Base-by-base conservation (phyloP, 2,888 invertebrate genomes). In the Dasypolia templi region DNA sequence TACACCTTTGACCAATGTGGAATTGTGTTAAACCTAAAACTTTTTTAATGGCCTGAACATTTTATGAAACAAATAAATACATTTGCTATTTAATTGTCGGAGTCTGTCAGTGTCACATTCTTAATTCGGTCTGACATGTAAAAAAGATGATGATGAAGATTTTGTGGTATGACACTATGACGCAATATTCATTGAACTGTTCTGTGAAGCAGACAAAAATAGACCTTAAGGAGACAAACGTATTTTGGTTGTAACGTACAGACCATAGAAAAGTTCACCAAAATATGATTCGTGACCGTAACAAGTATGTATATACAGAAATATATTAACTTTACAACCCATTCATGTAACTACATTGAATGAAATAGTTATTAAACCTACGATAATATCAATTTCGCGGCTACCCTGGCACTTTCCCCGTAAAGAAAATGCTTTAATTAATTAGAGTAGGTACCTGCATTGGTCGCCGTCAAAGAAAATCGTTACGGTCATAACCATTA, bases 401-500 rank as follows among this genome's bases (percentile, higher is more conserved):
- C n/a, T n/a, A n/a, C n/a, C n/a, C n/a, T n/a, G n/a, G n/a, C n/a
- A n/a, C n/a, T n/a, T n/a, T n/a, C n/a, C n/a, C n/a, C n/a, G n/a
- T n/a, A 42, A 55, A 61, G 63, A 56, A 69, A 72, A 29, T 51
- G 19, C 61, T 42, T 29, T 71, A n/a, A 77, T 85, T 86, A 73
- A 88, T 88, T 82, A 84, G 67, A 83, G 72, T 84, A 42, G 22
- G n/a, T 12, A 26, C 26, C 11, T 39, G 73, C 58, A 68, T 72
- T 56, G 42, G 70, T 46, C 44, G 74, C 53, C 56, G n/a, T 84
- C 84, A 85, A 86, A 88, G 80, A 79, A 85, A 89, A 87, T 86
- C 88, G 86, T 85, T 89, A 81, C 78, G 74, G 83, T 83, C 79
- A 88, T 87, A 88, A 90, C 87, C 87, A 89, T 89, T 88, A 84